Evolutionary conservation across 2,113 vertebrate species (phyloP).

Genomic region (Chiloscyllium plagiosum): DNA sequence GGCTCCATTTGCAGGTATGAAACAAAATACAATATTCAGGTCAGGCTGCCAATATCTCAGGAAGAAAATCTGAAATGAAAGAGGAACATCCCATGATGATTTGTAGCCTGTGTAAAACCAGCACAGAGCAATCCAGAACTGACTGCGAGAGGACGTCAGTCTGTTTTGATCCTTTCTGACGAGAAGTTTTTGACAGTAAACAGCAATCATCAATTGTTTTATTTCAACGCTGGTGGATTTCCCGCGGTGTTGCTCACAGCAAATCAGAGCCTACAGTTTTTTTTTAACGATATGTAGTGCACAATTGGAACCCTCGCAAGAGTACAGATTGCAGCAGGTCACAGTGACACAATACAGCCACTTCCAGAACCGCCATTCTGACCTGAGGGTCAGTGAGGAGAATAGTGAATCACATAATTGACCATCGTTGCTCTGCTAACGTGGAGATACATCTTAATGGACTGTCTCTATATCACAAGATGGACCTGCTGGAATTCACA

Average conservation of each 20-base stretch:
- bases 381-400: neutral
- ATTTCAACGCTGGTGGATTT: neutral
- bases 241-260: neutral
- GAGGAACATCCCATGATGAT: neutral
- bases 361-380: neutral
- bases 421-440: neutral
- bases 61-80: neutral
- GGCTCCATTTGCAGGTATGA: neutral
- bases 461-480: neutral
- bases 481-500: neutral
- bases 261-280: neutral
- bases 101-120: neutral
- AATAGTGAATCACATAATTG: neutral
- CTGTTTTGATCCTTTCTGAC: neutral
- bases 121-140: neutral
- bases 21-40: neutral
- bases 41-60: slow-evolving; percentile 7
- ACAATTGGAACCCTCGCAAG: neutral
- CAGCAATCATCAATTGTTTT: neutral
- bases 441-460: neutral
- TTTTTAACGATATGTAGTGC: neutral
- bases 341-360: neutral
- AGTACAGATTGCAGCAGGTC: neutral
- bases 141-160: neutral
- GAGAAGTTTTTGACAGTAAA: neutral